Evolutionary conservation across 1,140 invertebrate species (phyloP), one percentile per base, ranked within the genome.

Genomic region (Meloidogyne hapla): DNA sequence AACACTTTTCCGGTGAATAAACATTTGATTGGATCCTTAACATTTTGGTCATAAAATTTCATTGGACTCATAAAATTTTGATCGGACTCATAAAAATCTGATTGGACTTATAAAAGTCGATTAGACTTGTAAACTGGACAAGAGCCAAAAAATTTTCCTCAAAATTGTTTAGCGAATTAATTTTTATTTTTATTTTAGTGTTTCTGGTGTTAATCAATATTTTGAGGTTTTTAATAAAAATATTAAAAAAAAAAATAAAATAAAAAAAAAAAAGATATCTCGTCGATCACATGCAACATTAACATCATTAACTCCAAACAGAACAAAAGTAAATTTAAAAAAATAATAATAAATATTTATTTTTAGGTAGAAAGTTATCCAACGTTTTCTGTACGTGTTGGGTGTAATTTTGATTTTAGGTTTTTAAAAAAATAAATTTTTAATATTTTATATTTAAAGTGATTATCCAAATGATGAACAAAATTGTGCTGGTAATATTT

Each of bases 291-390:
- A 84, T 70, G 82, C 83, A 12, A 79, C 79, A 12, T 74, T 84
- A 15, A 79, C 83, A 75, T 83, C 83, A 23, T 76, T 80, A 6
- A 42, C 33, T 15, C 69, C 71, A 13, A 74, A 45, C 13, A 21
- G 26, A 33, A 73, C 71, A 8, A 73, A 73, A 64, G 71, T 33
- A 56, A 40, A 12, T 33, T 13, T 12, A 42, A 69, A 45, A 9
- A 21, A 23, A 25, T 18, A 5, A 25, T 13, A 45, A 25, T 15
- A n/a, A n/a, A 61, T 12, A 56, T 56, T 56, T n/a, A 56, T 56
- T n/a, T 72, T 13, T n/a, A 81, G 72, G 80, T 85, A 23, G 84
- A 85, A 74, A 77, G 83, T 45, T 85, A 86, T 63, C 84, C 84
- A 25, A 86, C 82, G 28, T 85, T 85, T 74, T 77, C 80, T 8